Percentiles rank a stretch among this genome's conserved stretches.
Conservation (phyloP, 2,797 vertebrate genomes). For the Micropoecilia bifurca region DNA sequence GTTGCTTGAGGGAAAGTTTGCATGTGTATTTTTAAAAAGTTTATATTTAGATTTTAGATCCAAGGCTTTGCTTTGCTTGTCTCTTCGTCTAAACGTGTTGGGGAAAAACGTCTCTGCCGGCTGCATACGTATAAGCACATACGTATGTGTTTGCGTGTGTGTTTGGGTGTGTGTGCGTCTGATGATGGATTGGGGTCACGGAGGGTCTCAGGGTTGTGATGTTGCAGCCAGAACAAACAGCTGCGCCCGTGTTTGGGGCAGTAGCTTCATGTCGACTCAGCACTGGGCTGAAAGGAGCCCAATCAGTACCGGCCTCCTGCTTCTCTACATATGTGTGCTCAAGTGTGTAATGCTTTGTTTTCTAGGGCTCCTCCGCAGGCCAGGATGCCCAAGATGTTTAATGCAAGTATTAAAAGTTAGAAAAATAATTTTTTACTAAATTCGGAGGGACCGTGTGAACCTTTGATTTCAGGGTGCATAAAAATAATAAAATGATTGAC, state of each 20-base stretch:
- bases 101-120: conserved; percentile 18
- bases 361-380: conserved; percentile 1
- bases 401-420: not conserved
- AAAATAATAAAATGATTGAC: not conserved
- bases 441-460: not conserved
- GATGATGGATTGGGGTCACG: conserved; percentile 81
- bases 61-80: conserved; percentile 12
- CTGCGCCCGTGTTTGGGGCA: conserved; percentile 76
- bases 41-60: not conserved
- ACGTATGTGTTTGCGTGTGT: conserved; percentile 7
- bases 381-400: not conserved
- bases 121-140: conserved; percentile 13
- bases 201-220: conserved; percentile 73
- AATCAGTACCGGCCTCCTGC: conserved; percentile 70
- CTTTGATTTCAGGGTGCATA: not conserved
- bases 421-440: not conserved
- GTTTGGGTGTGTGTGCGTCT: conserved; percentile 19
- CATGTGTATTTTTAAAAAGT: not conserved
- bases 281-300: conserved; percentile 74
- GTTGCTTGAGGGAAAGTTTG: conserved; percentile 5
- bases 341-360: conserved; percentile 15
- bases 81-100: conserved; percentile 31
- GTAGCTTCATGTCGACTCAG: conserved; percentile 75
- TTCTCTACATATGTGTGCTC: conserved; percentile 34
- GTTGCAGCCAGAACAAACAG: conserved; percentile 81